A percentile compares a stretch with the other conserved stretches of the same genome.
Evolutionary conservation across 2,113 vertebrate genomes (phyloP).

Genomic region (Gadus macrocephalus): DNA sequence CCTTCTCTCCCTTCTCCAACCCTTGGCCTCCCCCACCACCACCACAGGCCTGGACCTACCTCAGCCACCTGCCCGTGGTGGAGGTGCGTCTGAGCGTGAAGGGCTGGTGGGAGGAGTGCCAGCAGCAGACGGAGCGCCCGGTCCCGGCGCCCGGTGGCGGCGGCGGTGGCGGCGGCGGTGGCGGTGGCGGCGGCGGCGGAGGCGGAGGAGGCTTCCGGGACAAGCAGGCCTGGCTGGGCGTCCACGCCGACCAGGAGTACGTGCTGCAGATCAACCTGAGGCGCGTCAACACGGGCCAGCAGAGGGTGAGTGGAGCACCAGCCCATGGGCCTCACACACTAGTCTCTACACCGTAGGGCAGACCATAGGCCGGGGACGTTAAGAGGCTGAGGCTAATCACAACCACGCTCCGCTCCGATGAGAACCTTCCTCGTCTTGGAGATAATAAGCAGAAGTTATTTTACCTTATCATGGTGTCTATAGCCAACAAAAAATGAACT

Average conservation of each 20-base stretch:
- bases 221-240: slow-evolving; percentile 79
- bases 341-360: background rate
- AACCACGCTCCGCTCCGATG: no score
- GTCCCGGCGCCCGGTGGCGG: slow-evolving; percentile 65
- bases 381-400: no score
- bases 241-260: slow-evolving; percentile 97
- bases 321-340: background rate
- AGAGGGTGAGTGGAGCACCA: slow-evolving; percentile 76
- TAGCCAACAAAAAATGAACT: no score
- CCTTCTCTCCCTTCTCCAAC: background rate
- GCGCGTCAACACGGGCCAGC: slow-evolving; percentile 75
- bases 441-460: no score
- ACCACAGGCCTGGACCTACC: slow-evolving; percentile 84
- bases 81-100: slow-evolving; percentile 82
- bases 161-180: background rate
- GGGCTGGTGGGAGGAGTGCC: slow-evolving; percentile 83
- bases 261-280: slow-evolving; percentile 88
- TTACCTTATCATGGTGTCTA: no score
- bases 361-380: no score
- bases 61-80: slow-evolving; percentile 86
- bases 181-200: slow-evolving; percentile 56
- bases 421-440: no score
- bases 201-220: slow-evolving; percentile 66
- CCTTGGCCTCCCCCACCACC: background rate
- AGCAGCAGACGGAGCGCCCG: slow-evolving; percentile 71